Base-by-base conservation (phyloP, 2,797 vertebrate species). In the Taeniopygia guttata region DNA sequence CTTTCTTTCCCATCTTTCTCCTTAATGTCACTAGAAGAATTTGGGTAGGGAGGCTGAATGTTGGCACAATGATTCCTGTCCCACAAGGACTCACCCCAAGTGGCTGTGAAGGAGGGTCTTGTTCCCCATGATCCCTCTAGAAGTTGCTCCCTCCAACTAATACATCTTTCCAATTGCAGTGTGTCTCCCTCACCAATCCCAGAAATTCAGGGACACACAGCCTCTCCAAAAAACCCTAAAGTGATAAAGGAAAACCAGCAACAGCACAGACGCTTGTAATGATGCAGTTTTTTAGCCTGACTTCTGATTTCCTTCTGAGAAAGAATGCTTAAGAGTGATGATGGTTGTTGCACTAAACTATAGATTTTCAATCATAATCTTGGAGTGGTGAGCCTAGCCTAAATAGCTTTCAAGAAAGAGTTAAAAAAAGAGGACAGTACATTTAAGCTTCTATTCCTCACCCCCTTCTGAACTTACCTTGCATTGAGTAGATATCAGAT, bases 131-230 rank as follows among this genome's bases (percentile, higher is more conserved):
- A 30, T 74, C 13, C 8, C 40, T 27, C 29, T 27, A 48, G 13
- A 69, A 73, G 25, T 4, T 56, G 11, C 6, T 58, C 75, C 34
- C 38, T 42, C 4, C 0, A 4, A 55, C 16, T 42, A 62, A 51
- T 4, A 15, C 4, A 16, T 13, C 23, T 60, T 90, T 51, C 26
- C 32, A 38, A 17, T 10, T 56, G 19, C 38, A 62, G 20, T 1
- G 0, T 48, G 17, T 23, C 19, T 60, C 14, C 21, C 29, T 67
- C 0, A 0, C 17, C 38, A 52, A 0, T 38, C n/a, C 9, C 48
- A 55, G 48, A 66, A 12, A 13, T 54, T 83, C 59, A 51, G 76
- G 38, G 85, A 51, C 21, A 15, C 7, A n/a, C 10, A 6, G 8
- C 36, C 13, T 66, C 21, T 56, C 26, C 11, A 29, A 36, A 56